Percentiles rank a stretch among this genome's conserved stretches.
phyloP scores from a whole-genome alignment of 2,113 vertebrate species.

The Ptychochromis oligacanthus region DNA sequence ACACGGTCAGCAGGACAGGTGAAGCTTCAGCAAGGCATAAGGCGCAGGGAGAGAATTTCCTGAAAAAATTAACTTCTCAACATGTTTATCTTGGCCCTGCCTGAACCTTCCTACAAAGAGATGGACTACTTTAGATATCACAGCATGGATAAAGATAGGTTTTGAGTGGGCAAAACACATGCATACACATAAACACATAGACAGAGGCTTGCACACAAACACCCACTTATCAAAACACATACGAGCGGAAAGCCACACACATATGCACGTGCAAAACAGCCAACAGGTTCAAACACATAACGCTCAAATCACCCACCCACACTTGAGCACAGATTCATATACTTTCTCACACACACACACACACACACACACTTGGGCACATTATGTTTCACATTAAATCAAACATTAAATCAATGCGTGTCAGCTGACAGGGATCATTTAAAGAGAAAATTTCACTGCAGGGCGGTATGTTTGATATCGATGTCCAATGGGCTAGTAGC shows the following conservation, averaged over 20 bases:
- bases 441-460: not conserved
- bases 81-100: constrained; percentile 22
- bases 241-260: not conserved
- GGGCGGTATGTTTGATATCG: constrained; percentile 7
- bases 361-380: not conserved
- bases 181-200: constrained; percentile 24
- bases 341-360: not conserved
- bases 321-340: not conserved
- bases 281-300: constrained; percentile 31
- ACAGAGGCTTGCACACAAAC: constrained; percentile 12
- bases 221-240: constrained; percentile 31
- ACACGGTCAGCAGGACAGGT: not conserved
- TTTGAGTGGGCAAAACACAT: constrained; percentile 65
- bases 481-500: not conserved
- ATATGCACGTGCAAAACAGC: constrained; percentile 27
- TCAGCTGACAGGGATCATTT: constrained; percentile 19
- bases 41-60: constrained; percentile 6
- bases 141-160: constrained; percentile 65
- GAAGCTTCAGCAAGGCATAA: not conserved
- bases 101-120: constrained; percentile 36
- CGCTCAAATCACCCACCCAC: constrained; percentile 36
- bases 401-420: not conserved
- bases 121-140: constrained; percentile 30
- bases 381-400: constrained; percentile 28
- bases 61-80: not conserved